Evolutionary conservation across 2,113 vertebrate species (phyloP).

Genomic region (Bufo bufo): DNA sequence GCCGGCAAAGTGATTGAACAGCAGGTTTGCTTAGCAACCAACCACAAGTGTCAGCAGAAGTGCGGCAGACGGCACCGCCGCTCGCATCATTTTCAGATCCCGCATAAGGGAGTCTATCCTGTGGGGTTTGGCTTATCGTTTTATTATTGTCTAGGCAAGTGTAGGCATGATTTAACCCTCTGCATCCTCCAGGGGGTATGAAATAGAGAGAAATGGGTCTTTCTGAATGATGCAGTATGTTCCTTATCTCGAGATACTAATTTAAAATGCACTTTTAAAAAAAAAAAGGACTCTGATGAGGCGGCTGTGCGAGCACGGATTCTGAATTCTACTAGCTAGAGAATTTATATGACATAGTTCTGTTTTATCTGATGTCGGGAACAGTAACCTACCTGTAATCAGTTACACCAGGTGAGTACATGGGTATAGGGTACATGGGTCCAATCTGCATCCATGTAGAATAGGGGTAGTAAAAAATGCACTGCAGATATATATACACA

Average conservation of each 20-base stretch:
- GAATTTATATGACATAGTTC: not conserved
- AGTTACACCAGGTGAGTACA: not conserved
- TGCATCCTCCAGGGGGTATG: not conserved
- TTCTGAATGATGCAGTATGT: too few relatives aligned
- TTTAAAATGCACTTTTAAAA: too few relatives aligned
- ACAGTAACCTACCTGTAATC: not conserved
- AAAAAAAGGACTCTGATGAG: too few relatives aligned
- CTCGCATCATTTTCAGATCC: constrained; percentile 31
- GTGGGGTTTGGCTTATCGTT: constrained; percentile 15
- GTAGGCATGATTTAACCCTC: constrained; percentile 39
- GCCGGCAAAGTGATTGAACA: constrained; percentile 43
- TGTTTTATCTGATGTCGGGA: not conserved
- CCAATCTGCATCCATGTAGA: not conserved
- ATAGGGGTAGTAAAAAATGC: too few relatives aligned
- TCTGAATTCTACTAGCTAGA: not conserved
- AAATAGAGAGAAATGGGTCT: not conserved
- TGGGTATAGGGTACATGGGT: not conserved
- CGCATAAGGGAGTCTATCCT: constrained; percentile 40
- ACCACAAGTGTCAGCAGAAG: constrained; percentile 53
- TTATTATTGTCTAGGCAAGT: constrained; percentile 41
- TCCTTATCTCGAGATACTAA: too few relatives aligned
- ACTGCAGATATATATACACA: too few relatives aligned
- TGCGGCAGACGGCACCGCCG: constrained; percentile 20
- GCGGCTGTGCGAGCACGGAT: not conserved
- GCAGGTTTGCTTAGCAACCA: constrained; percentile 53